phyloP scores from a whole-genome alignment of 2,797 vertebrate species.

The Xiphophorus birchmanni region DNA sequence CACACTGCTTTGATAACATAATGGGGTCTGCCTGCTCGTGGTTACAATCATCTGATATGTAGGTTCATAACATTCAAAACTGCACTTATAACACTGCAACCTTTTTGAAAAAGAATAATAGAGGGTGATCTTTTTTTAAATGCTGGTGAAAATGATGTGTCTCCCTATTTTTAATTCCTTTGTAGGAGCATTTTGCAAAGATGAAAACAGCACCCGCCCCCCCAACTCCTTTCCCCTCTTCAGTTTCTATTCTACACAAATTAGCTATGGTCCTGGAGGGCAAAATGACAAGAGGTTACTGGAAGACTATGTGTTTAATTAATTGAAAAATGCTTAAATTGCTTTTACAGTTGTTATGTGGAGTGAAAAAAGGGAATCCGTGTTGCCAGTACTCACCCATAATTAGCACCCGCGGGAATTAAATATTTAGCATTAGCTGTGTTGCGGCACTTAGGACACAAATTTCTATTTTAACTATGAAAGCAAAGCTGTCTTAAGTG shows the following conservation, averaged over 20 bases:
- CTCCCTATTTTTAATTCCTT: constrained; percentile 76
- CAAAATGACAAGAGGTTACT: constrained; percentile 99
- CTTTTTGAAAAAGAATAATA: constrained; percentile 58
- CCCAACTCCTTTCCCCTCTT: constrained; percentile 61
- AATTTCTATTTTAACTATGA: constrained; percentile 99
- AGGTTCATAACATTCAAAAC: constrained; percentile 68
- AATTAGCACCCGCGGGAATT: constrained; percentile 99
- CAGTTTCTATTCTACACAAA: constrained; percentile 95
- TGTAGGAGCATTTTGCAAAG: constrained; percentile 75
- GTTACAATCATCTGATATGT: constrained; percentile 77
- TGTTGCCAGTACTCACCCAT: constrained; percentile 98
- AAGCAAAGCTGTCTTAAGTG: constrained; percentile 92
- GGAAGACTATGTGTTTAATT: constrained; percentile 99
- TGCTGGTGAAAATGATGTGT: constrained; percentile 65
- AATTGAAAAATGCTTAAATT: constrained; percentile 99
- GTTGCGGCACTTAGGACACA: constrained; percentile 99
- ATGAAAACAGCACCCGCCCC: constrained; percentile 77
- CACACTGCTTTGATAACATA: constrained; percentile 78
- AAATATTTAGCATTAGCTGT: constrained; percentile 99
- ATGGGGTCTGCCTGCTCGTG: constrained; percentile 74
- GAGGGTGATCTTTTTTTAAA: constrained; percentile 71
- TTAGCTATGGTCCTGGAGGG: constrained; percentile 99
- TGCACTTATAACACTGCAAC: constrained; percentile 68
- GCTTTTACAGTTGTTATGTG: constrained; percentile 99
- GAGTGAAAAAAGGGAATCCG: constrained; percentile 90